Evolutionary conservation across 2,888 invertebrate genomes (phyloP), one percentile per base, ranked within the genome.

Genomic region (Drosophila stalkeri): DNA sequence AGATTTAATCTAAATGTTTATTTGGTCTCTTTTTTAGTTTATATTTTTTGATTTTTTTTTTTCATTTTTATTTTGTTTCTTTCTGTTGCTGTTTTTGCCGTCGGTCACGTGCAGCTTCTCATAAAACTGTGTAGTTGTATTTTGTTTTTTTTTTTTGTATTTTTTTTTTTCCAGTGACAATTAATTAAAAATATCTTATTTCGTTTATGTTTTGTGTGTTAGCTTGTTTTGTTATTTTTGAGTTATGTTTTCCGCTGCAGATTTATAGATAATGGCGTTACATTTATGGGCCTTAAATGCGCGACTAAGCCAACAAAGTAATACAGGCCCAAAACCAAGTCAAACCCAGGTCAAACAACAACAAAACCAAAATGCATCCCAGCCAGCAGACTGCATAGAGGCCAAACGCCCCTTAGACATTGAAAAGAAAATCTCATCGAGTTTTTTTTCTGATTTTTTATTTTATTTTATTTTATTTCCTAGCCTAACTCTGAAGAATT

Each of bases 191-290:
- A 90, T 86, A 88, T 88, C 88, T 88, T 82, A 86, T 90, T 89
- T 90, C 90, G 78, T 86, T 80, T 88, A 71, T 81, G 72, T 79
- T 73, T 60, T 79, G 59, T 76, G 66, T 71, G 65, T 37, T 67
- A 49, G 77, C 49, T 63, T 66, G 66, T 81, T 70, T 46, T 64
- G 27, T 62, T 75, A 81, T 89, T 84, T 90, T 91, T 91, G 86
- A 91, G 86, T 89, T 91, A 91, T 91, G 77, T 89, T 90, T 91
- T 91, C 91, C 91, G 91, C 82, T 89, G 75, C 79, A 81, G 91
- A 91, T 91, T 88, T 80, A 74, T 74, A 81, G 75, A 86, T 86
- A 86, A 83, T 86, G 82, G 83, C 81, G 75, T 81, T 88, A 86
- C 88, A 88, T 86, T 86, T 88, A 86, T 85, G 86, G 81, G 44